Evolutionary conservation across 2,113 vertebrate genomes (phyloP).

Genomic region (Ptyas mucosa): DNA sequence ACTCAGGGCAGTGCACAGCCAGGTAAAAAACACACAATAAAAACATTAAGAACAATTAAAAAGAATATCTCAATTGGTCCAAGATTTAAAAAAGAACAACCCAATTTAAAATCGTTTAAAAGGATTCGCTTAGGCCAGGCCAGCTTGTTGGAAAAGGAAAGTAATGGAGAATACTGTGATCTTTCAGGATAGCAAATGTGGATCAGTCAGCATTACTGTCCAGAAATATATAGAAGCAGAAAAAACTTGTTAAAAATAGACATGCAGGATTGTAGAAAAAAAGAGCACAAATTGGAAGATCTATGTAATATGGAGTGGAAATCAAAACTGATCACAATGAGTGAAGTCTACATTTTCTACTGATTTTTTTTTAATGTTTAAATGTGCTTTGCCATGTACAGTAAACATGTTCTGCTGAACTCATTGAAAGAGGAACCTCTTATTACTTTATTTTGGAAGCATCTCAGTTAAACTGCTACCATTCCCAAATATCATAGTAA

Average conservation of each 20-base stretch:
- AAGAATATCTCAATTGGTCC: too few relatives aligned
- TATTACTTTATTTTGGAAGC: background rate
- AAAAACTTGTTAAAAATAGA: background rate
- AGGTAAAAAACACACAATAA: too few relatives aligned
- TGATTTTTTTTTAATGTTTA: background rate
- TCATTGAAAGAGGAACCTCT: rapidly evolving
- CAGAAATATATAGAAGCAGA: background rate
- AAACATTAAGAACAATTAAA: too few relatives aligned
- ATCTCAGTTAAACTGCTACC: constrained; percentile 8
- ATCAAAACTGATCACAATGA: background rate
- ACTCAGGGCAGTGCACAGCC: too few relatives aligned
- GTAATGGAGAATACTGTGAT: background rate
- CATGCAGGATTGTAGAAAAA: background rate
- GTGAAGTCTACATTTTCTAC: background rate
- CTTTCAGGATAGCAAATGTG: background rate
- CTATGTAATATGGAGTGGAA: background rate
- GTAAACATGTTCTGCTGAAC: background rate
- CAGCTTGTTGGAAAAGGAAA: too few relatives aligned
- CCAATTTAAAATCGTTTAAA: too few relatives aligned
- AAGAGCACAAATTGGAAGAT: background rate
- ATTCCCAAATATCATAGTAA: constrained; percentile 22
- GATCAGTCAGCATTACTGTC: background rate
- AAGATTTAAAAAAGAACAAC: too few relatives aligned
- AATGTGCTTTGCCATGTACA: background rate
- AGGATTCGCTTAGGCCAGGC: too few relatives aligned